These are phyloP conservation scores for Holothuria scabra DNA, from an alignment of 53 echinoderm and acorn worm genomes.

Conservation along the genomic window DNA sequence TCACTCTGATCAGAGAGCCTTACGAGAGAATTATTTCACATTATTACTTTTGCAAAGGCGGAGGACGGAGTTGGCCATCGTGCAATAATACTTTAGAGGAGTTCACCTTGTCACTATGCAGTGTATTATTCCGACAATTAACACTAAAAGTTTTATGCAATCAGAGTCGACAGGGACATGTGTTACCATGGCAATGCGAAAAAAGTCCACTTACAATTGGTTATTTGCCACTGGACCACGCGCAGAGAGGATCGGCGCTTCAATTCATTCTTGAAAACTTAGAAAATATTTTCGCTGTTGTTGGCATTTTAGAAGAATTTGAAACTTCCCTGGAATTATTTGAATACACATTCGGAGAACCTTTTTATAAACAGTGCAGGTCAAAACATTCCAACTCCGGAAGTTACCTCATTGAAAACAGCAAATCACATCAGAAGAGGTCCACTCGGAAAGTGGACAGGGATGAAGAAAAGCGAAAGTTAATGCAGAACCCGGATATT, in stretches of 20 bases:
- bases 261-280: constrained; percentile 13
- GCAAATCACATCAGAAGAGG: background rate
- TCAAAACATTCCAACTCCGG: constrained; percentile 13
- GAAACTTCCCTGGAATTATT: constrained; percentile 26
- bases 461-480: background rate
- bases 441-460: background rate
- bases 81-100: constrained; percentile 31
- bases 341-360: constrained; percentile 20
- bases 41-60: constrained; percentile 38
- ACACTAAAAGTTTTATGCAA: constrained; percentile 5
- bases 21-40: constrained; percentile 34
- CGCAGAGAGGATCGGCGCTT: background rate
- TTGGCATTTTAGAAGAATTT: constrained; percentile 18
- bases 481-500: constrained; percentile 29
- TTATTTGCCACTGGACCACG: background rate
- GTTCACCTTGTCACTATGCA: constrained; percentile 24
- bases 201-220: background rate
- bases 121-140: constrained; percentile 45
- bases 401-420: background rate
- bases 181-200: background rate
- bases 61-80: constrained; percentile 15
- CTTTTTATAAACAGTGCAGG: background rate
- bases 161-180: background rate
- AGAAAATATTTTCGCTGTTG: constrained; percentile 39
- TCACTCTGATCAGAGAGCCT: constrained; percentile 33